Percentiles rank a stretch among this genome's conserved stretches.
phyloP scores from a whole-genome alignment of 2,113 vertebrate species.

The Colius striatus region DNA sequence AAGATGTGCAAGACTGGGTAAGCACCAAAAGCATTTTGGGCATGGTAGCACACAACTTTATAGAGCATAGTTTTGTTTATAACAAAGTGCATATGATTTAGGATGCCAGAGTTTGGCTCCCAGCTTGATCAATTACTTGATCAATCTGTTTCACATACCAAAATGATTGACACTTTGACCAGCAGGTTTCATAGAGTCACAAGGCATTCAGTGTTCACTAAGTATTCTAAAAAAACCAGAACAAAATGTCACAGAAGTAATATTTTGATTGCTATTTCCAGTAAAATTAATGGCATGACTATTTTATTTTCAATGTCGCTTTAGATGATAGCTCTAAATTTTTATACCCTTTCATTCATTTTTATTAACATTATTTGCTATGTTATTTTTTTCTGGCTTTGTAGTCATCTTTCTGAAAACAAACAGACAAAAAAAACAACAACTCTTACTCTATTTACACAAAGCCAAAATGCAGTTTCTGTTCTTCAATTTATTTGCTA shows the following conservation, averaged over 20 bases:
- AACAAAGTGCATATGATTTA: background rate
- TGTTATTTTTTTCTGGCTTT: background rate
- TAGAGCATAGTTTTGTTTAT: background rate
- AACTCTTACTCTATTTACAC: background rate
- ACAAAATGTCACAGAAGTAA: background rate
- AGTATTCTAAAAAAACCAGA: background rate
- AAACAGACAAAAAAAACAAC: background rate
- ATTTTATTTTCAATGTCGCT: background rate
- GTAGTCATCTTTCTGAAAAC: background rate
- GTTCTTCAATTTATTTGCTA: background rate
- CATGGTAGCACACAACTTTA: background rate
- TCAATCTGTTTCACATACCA: background rate
- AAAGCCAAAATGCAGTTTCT: background rate
- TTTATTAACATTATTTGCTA: background rate
- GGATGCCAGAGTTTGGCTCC: background rate
- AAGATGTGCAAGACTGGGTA: background rate
- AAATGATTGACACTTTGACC: background rate
- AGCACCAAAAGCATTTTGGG: background rate
- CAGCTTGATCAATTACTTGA: background rate
- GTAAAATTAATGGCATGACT: background rate
- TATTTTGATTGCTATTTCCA: background rate
- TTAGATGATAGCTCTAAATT: background rate
- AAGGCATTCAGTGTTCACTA: background rate
- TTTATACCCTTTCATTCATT: background rate
- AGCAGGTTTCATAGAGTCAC: background rate